Percentiles rank a stretch among this genome's conserved stretches.
Conservation (phyloP, 2,797 vertebrate species). For the Acrossocheilus wenchowensis region DNA sequence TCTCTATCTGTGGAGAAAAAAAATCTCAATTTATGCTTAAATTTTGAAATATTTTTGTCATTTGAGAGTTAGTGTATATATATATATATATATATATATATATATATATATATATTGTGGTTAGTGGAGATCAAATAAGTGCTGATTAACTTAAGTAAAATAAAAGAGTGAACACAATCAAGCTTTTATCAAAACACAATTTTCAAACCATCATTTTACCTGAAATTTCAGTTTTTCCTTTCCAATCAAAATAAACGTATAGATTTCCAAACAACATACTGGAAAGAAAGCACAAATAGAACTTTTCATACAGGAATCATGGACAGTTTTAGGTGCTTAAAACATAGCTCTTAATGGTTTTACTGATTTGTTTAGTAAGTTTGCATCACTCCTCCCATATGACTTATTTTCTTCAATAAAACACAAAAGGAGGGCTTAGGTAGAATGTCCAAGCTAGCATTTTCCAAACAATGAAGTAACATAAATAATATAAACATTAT, state of each 20-base stretch:
- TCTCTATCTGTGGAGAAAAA: conserved; percentile 72
- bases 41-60: not conserved
- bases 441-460: not conserved
- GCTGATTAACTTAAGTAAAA: not conserved
- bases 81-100: not conserved
- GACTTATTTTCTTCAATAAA: not conserved
- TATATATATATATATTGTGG: not conserved
- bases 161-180: not conserved
- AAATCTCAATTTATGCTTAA: not conserved
- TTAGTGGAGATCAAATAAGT: conserved; percentile 1
- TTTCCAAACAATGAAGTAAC: not conserved
- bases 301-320: conserved; percentile 6
- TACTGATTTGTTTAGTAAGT: not conserved
- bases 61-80: conserved; percentile 1
- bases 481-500: not conserved
- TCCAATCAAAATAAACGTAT: conserved; percentile 85
- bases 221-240: conserved; percentile 78
- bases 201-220: conserved; percentile 67
- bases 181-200: not conserved
- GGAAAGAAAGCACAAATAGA: conserved; percentile 59
- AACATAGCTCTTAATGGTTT: not conserved
- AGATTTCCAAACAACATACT: conserved; percentile 87
- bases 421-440: not conserved
- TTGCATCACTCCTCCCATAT: not conserved
- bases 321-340: not conserved